These are phyloP conservation scores for Drosophila tropicalis DNA, from an alignment of 1,140 invertebrate genomes.

Conservation along the genomic window DNA sequence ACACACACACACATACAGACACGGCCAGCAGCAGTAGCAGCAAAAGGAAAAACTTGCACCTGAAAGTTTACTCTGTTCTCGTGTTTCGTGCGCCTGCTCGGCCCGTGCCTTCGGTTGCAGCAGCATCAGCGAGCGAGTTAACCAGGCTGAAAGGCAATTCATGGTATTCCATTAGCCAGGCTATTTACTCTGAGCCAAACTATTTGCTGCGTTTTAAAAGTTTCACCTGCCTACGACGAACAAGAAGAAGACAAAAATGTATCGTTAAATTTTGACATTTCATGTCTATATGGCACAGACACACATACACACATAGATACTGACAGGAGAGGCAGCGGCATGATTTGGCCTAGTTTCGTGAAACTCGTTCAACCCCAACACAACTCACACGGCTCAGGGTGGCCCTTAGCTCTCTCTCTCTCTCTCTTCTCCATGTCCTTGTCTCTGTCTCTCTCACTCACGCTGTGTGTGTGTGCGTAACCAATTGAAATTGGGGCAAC, in stretches of 20 bases:
- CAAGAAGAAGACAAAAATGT: not conserved
- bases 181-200: conserved; percentile 48
- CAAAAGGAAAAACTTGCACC: conserved; percentile 75
- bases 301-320: not conserved
- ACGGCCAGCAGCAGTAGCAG: not conserved
- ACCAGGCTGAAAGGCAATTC: not conserved
- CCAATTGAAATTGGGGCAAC: conserved; percentile 78
- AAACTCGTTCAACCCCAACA: conserved; percentile 44
- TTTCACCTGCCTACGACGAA: conserved; percentile 62
- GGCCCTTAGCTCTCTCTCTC: conserved; percentile 45
- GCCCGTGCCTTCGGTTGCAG: conserved; percentile 32
- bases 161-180: conserved; percentile 22
- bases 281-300: not conserved
- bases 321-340: conserved; percentile 21
- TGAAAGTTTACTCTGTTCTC: conserved; percentile 66
- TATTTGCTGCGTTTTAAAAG: conserved; percentile 25
- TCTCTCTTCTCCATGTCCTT: conserved; percentile 18
- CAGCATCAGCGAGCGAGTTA: conserved; percentile 2
- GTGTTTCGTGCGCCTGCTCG: conserved; percentile 58
- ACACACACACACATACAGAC: conserved; percentile 44
- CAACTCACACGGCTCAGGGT: conserved; percentile 50
- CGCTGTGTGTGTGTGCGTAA: conserved; percentile 60
- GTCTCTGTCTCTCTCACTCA: conserved; percentile 10
- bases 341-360: conserved; percentile 69
- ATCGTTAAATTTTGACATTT: conserved; percentile 3